These are phyloP conservation scores for Arremon aurantiirostris DNA, from an alignment of 2,797 vertebrate species.

Conservation along the genomic window DNA sequence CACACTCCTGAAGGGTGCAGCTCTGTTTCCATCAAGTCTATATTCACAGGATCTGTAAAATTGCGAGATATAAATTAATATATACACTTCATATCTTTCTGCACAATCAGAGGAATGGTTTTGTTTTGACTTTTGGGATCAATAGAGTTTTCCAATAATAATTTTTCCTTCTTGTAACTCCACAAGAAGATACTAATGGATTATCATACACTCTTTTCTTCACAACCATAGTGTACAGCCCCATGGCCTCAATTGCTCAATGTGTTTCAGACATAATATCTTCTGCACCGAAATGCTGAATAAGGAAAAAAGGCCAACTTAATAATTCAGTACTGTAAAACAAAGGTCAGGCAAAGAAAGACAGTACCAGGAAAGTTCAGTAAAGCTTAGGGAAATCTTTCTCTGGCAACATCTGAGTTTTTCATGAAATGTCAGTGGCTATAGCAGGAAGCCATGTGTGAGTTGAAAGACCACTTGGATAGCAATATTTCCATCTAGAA, in stretches of 20 bases:
- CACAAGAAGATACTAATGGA: not conserved
- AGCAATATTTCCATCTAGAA: not conserved
- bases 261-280: not conserved
- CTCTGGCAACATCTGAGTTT: not conserved
- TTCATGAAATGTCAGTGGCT: not conserved
- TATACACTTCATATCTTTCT: not conserved
- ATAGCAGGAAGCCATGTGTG: not conserved
- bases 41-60: not conserved
- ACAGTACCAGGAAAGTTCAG: not conserved
- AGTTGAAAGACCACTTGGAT: not conserved
- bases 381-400: not conserved
- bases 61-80: not conserved
- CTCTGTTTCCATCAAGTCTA: not conserved
- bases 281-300: not conserved
- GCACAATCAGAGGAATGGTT: not conserved
- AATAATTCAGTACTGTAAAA: not conserved
- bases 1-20: not conserved
- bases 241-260: not conserved
- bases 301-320: not conserved
- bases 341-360: not conserved
- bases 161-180: not conserved
- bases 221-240: not conserved
- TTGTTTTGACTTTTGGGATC: not conserved
- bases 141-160: not conserved
- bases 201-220: not conserved